Evolutionary conservation across 30 jellyfish, hydroid and myxozoan species (phyloP), one percentile per base, ranked within the genome.

Genomic region (Cassiopea andromeda): DNA sequence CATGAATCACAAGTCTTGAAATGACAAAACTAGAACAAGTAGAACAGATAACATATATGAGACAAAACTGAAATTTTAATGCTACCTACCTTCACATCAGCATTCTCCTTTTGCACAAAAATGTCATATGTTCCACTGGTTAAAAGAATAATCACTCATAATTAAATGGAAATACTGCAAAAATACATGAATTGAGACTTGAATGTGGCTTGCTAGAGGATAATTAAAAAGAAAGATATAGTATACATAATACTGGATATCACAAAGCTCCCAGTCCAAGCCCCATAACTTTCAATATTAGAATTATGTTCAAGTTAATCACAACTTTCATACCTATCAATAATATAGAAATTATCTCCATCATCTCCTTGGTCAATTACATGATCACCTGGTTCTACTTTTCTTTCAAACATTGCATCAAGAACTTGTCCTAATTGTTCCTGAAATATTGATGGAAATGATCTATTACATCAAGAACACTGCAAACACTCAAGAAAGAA

Each of bases 321-420:
- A 6, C 64, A 54, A 54, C 10, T 54, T 12, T 67, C 92, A 46
- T 70, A 86, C 97, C 89, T 83, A 81, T 92, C 99, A 48, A 96
- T 91, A 76, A 96, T 97, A 82, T 96, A 96, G 85, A 96, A 92
- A 82, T 96, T 96, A 68, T 96, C 99, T 38, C 99, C 99, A 87
- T 96, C 99, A 89, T 96, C 99, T 45, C 97, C 99, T 69, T 96
- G 99, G 64, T 92, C 98, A 49, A 96, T 96, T 69, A 96, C 87
- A 71, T 91, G 98, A 50, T 96, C 99, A 60, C 93, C 98, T 68
- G 92, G 91, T 12, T 12, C 48, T 0, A 93, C 97, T 66, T 71
- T 89, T 58, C 91, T 87, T 73, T 96, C 99, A 92, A 96, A 96
- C 99, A 96, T 96, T 17, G 99, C 99, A 92, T 96, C 99, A 18